Evolutionary conservation across 1,140 invertebrate species (phyloP).

Genomic region (Lordiphosa mommai): DNA sequence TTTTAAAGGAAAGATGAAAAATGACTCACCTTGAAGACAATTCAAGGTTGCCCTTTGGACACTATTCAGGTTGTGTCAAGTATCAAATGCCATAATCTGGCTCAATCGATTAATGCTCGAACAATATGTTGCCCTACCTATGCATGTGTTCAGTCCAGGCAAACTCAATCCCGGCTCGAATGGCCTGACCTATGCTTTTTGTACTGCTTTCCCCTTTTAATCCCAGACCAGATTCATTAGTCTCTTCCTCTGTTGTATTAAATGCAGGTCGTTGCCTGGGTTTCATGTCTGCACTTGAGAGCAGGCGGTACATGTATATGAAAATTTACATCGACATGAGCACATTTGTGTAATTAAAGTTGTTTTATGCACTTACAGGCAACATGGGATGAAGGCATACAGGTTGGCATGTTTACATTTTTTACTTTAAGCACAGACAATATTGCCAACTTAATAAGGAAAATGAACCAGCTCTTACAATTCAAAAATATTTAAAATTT

Average conservation of each 20-base stretch:
- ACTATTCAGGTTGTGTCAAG: not conserved
- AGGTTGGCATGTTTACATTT: too few relatives aligned
- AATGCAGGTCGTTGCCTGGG: slow-evolving; percentile 15
- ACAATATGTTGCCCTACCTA: slow-evolving; percentile 3
- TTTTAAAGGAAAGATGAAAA: not conserved
- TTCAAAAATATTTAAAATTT: too few relatives aligned
- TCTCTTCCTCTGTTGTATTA: not conserved
- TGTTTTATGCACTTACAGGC: slow-evolving; percentile 42
- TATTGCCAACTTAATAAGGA: too few relatives aligned
- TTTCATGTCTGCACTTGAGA: slow-evolving; percentile 33
- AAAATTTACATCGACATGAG: slow-evolving; percentile 47
- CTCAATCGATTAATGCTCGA: not conserved
- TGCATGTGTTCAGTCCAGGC: not conserved
- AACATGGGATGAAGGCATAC: not conserved
- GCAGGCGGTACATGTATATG: slow-evolving; percentile 48
- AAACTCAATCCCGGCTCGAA: slow-evolving; percentile 21
- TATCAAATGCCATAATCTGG: not conserved
- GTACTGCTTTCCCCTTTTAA: slow-evolving; percentile 1
- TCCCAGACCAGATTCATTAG: not conserved
- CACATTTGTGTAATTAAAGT: slow-evolving; percentile 48
- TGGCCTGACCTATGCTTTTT: slow-evolving; percentile 43
- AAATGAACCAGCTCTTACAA: too few relatives aligned
- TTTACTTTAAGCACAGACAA: too few relatives aligned
- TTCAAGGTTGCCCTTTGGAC: slow-evolving; percentile 30
- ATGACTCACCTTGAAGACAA: slow-evolving; percentile 10